Evolutionary conservation across 2,797 vertebrate genomes (phyloP).

Genomic region (Odontamblyopus rebecca): DNA sequence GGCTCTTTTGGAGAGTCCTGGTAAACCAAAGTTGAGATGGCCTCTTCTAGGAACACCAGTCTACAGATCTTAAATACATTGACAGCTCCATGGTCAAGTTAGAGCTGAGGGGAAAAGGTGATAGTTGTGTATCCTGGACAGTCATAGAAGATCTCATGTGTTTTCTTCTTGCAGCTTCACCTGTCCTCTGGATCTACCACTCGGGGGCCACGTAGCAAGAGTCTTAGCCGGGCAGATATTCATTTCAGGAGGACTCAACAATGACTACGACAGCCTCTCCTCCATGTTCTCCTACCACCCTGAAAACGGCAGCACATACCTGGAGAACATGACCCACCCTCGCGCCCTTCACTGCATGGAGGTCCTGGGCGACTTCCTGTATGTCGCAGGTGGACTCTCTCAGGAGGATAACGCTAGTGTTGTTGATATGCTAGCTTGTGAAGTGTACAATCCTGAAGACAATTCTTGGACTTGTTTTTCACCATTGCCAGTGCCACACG

Average conservation of each 20-base stretch:
- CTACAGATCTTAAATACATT: too few relatives aligned
- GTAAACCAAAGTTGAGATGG: too few relatives aligned
- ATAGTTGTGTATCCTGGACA: too few relatives aligned
- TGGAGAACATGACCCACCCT: conserved; percentile 68
- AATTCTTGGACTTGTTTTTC: conserved; percentile 68
- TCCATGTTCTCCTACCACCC: conserved; percentile 73
- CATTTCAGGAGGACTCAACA: conserved; percentile 74
- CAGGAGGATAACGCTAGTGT: conserved; percentile 5
- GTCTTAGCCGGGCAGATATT: conserved; percentile 66
- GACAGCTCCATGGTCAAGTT: too few relatives aligned
- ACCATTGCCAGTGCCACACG: conserved; percentile 69
- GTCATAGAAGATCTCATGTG: too few relatives aligned
- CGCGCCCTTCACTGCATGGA: conserved; percentile 81
- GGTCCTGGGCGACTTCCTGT: conserved; percentile 58
- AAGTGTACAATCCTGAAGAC: conserved; percentile 61
- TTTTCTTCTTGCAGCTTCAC: conserved; percentile 58
- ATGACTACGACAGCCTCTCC: conserved; percentile 54
- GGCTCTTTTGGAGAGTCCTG: too few relatives aligned
- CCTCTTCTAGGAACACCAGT: too few relatives aligned
- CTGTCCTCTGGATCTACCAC: conserved; percentile 62
- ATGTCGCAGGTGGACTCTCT: conserved; percentile 74
- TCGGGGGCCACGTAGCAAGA: conserved; percentile 67
- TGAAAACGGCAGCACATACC: conserved; percentile 62
- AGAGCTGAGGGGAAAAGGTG: too few relatives aligned
- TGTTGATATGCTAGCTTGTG: conserved; percentile 68